Conservation (phyloP, 2,797 vertebrate species). For the Pseudocheirus occidentalis region DNA sequence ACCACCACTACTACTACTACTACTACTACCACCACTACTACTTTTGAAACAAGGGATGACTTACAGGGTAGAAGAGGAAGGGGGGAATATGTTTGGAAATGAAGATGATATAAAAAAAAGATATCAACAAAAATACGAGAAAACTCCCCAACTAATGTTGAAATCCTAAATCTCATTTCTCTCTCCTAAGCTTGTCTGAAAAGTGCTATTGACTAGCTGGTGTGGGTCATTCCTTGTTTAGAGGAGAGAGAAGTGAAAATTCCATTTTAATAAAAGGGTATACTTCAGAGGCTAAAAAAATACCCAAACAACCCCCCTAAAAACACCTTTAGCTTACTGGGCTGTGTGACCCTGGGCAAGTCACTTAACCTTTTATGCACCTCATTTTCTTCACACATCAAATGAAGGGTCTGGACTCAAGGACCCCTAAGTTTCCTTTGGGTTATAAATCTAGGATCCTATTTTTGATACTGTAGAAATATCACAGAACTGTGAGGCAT, state of each 20-base stretch:
- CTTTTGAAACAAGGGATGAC: neutral
- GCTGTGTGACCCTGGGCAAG: neutral
- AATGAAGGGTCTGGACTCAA: neutral
- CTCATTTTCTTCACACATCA: neutral
- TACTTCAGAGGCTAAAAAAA: neutral
- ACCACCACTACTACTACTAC: no score
- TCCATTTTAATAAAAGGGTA: neutral
- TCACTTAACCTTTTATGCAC: neutral
- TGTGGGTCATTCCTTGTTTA: neutral
- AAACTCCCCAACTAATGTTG: neutral
- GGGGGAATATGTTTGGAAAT: neutral
- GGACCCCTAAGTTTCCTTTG: neutral
- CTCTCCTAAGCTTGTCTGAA: neutral
- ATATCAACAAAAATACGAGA: neutral
- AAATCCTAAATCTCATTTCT: neutral
- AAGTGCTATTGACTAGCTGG: neutral
- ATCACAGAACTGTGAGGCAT: neutral
- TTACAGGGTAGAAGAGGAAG: neutral
- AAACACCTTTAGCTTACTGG: neutral
- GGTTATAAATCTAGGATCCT: neutral
- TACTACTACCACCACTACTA: no score
- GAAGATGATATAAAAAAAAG: neutral
- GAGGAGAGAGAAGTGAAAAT: neutral
- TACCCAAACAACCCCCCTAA: neutral
- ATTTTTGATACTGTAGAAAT: neutral